Conservation (phyloP, 1,140 invertebrate genomes). For the Saccostrea echinata region DNA sequence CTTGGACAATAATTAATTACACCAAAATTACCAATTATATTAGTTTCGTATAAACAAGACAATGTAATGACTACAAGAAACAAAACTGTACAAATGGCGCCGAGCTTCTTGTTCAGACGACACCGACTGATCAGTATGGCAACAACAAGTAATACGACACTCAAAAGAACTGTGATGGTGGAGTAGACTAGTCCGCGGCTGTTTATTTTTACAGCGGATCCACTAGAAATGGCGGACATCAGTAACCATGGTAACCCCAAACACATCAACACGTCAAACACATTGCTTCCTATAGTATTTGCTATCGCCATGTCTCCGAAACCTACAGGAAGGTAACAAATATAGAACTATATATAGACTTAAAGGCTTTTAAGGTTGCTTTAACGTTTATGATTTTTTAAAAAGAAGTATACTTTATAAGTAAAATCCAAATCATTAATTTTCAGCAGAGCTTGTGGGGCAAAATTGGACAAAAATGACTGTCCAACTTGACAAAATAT, state of each 20-base stretch:
- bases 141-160: conserved; percentile 73
- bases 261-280: conserved; percentile 99
- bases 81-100: conserved; percentile 68
- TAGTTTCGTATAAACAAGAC: conserved; percentile 77
- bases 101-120: conserved; percentile 71
- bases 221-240: conserved; percentile 59
- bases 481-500: too few species aligned
- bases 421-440: too few species aligned
- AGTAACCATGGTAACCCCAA: conserved; percentile 93
- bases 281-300: conserved; percentile 98
- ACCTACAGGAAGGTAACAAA: conserved; percentile 70
- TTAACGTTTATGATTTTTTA: too few species aligned
- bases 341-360: too few species aligned
- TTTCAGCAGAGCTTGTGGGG: too few species aligned
- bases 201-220: conserved; percentile 61
- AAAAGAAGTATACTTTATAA: too few species aligned
- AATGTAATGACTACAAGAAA: conserved; percentile 73
- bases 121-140: conserved; percentile 70
- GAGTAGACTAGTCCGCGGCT: conserved; percentile 74
- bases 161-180: conserved; percentile 73
- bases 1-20: background rate
- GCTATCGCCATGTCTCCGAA: conserved; percentile 98
- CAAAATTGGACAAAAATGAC: too few species aligned
- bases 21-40: conserved; percentile 70
- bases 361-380: too few species aligned